Evolutionary conservation across 2,113 vertebrate genomes (phyloP).

Genomic region (Orycteropus afer): DNA sequence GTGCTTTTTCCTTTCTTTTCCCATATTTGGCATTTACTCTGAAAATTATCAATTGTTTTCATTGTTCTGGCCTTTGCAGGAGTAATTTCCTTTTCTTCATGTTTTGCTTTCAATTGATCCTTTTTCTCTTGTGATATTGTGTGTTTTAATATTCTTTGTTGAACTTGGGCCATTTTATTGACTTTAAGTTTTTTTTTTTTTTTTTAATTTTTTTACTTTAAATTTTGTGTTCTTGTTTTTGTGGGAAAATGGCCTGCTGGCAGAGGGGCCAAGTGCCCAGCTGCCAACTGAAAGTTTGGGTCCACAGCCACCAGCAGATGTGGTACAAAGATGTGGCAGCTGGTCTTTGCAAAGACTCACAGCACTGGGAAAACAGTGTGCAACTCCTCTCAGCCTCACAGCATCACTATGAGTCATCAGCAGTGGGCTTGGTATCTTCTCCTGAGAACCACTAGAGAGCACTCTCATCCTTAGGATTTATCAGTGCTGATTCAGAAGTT

Average conservation of each 20-base stretch:
- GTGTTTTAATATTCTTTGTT: not conserved
- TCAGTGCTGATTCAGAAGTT: too few species aligned
- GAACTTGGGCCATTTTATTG: not conserved
- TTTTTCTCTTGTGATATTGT: not conserved
- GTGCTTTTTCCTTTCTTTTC: not conserved
- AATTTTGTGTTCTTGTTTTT: too few species aligned
- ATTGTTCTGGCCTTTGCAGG: not conserved
- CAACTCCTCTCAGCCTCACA: not conserved
- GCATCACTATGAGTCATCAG: not conserved
- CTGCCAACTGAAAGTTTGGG: not conserved
- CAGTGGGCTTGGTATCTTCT: not conserved
- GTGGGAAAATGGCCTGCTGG: not conserved
- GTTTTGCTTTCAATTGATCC: not conserved
- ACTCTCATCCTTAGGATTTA: not conserved
- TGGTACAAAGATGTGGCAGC: too few species aligned
- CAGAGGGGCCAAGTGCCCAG: too few species aligned
- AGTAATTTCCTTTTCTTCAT: not conserved
- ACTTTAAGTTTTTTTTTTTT: not conserved
- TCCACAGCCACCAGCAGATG: too few species aligned
- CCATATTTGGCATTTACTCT: not conserved
- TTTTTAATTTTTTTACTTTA: not conserved
- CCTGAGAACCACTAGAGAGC: not conserved
- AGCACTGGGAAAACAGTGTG: too few species aligned
- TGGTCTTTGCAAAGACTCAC: too few species aligned
- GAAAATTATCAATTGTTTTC: not conserved